phyloP scores from a whole-genome alignment of 2,113 vertebrate genomes.

The Microtus pennsylvanicus region DNA sequence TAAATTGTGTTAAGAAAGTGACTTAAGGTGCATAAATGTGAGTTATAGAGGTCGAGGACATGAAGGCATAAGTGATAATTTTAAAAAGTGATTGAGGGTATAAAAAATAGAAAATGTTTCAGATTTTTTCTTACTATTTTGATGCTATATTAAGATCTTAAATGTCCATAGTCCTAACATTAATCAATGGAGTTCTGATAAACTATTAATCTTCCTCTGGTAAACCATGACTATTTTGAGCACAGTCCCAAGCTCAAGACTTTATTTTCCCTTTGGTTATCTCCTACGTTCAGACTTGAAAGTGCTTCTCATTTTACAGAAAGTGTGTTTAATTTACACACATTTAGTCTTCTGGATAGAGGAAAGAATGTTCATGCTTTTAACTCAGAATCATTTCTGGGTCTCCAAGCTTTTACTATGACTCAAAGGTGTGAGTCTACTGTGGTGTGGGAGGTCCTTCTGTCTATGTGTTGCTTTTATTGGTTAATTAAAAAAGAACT shows the following conservation, averaged over 20 bases:
- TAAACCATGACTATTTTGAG: not conserved
- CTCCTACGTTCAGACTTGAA: not conserved
- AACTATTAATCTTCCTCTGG: not conserved
- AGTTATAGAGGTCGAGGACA: not conserved
- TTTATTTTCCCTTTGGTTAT: not conserved
- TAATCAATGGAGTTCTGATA: too few relatives aligned
- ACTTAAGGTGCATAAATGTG: not conserved
- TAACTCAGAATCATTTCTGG: not conserved
- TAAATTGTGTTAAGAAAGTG: too few relatives aligned
- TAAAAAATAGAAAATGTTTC: not conserved
- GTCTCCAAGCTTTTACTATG: not conserved
- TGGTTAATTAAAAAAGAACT: too few relatives aligned
- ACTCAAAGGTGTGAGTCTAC: not conserved
- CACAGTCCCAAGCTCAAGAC: not conserved
- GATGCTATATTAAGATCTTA: not conserved
- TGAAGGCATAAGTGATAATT: not conserved
- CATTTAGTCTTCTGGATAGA: not conserved
- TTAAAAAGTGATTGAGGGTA: not conserved
- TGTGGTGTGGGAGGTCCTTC: not conserved
- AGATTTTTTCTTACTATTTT: not conserved
- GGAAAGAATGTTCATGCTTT: not conserved
- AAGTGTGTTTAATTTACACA: not conserved
- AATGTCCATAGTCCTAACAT: too few relatives aligned
- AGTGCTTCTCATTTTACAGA: not conserved
- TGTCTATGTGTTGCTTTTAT: too few relatives aligned